Evolutionary conservation across 2,888 invertebrate species (phyloP).

Genomic region (Laspeyria flexula): DNA sequence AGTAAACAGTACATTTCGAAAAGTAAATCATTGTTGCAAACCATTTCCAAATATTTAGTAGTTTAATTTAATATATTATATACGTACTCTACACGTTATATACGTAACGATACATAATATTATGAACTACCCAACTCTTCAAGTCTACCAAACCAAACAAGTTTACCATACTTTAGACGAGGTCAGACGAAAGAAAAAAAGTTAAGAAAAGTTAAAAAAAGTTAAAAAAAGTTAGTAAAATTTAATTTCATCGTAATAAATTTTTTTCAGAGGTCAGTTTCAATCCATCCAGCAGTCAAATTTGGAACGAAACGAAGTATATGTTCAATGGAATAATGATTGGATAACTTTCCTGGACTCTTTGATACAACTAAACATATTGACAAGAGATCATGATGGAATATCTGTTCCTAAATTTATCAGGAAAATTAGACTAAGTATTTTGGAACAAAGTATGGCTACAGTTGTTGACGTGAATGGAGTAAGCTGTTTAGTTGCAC

Average conservation of each 20-base stretch:
- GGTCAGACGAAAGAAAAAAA: too few species aligned
- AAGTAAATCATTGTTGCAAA: too few species aligned
- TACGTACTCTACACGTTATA: too few species aligned
- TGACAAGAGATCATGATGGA: slow-evolving; percentile 43
- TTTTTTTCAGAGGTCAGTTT: slow-evolving; percentile 39
- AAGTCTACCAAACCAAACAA: too few species aligned
- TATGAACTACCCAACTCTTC: too few species aligned
- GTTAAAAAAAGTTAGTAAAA: too few species aligned
- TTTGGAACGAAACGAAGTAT: slow-evolving; percentile 32
- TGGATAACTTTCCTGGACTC: slow-evolving; percentile 57
- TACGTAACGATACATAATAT: too few species aligned
- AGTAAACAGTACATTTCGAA: too few species aligned
- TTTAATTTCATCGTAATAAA: background rate
- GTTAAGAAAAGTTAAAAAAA: too few species aligned
- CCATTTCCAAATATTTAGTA: too few species aligned
- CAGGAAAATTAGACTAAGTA: slow-evolving; percentile 41
- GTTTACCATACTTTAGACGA: too few species aligned
- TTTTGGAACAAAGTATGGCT: slow-evolving; percentile 31
- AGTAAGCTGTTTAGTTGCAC: slow-evolving; percentile 23
- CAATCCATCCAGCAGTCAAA: slow-evolving; percentile 43
- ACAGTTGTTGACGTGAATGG: slow-evolving; percentile 21
- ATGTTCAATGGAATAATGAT: slow-evolving; percentile 42
- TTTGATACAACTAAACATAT: slow-evolving; percentile 47
- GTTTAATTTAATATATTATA: too few species aligned
- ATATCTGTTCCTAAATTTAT: slow-evolving; percentile 49